These are phyloP conservation scores for Serinus canaria DNA, from an alignment of 2,113 vertebrate genomes.

Conservation along the genomic window DNA sequence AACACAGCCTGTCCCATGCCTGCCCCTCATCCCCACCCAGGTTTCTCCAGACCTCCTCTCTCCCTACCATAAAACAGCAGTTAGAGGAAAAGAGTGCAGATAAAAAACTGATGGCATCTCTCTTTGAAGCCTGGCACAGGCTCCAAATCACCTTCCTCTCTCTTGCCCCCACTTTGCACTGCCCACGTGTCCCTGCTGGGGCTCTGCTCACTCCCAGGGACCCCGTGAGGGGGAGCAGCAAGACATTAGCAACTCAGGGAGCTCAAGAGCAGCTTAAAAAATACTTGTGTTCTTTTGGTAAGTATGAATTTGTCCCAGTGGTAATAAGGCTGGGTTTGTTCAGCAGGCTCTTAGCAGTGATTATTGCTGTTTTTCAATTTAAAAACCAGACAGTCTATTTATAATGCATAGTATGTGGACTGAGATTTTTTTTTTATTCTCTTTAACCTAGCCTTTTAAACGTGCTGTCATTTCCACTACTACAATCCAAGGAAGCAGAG, in stretches of 20 bases:
- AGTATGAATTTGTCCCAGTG: slow-evolving; percentile 32
- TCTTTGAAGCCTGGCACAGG: neutral
- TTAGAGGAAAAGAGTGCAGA: neutral
- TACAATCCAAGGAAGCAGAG: neutral
- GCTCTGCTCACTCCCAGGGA: neutral
- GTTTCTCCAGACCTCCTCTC: neutral
- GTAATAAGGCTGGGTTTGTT: slow-evolving; percentile 53
- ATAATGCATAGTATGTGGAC: slow-evolving; percentile 21
- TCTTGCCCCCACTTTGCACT: neutral
- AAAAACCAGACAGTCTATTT: slow-evolving; percentile 54
- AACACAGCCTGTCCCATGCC: neutral
- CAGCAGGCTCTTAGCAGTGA: slow-evolving; percentile 39
- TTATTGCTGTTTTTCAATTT: slow-evolving; percentile 43
- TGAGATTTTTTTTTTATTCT: neutral
- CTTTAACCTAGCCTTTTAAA: slow-evolving; percentile 7
- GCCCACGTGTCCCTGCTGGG: neutral
- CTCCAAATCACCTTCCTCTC: neutral
- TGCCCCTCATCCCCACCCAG: neutral
- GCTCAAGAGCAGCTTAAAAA: slow-evolving; percentile 38
- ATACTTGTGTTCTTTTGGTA: slow-evolving; percentile 20
- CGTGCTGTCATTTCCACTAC: neutral
- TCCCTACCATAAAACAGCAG: neutral
- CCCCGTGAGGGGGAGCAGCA: neutral
- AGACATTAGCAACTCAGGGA: neutral
- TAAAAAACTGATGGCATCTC: neutral